Evolutionary conservation across 1,140 invertebrate genomes (phyloP).

Genomic region (Drosophila teissieri): DNA sequence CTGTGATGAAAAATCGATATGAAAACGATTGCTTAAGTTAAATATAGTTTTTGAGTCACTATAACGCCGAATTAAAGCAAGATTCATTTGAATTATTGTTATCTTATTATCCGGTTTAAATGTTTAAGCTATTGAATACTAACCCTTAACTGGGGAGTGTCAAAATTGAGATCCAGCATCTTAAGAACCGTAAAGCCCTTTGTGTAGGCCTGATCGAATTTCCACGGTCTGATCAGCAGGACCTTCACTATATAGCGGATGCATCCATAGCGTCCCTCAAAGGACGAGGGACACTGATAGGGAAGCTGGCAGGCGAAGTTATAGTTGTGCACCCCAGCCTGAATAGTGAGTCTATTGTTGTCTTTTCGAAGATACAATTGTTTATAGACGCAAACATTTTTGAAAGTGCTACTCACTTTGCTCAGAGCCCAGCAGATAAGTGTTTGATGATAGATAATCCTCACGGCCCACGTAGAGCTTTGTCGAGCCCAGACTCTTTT

Average conservation of each 20-base stretch:
- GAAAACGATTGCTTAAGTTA: background rate
- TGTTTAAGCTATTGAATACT: background rate
- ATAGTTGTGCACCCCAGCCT: constrained; percentile 86
- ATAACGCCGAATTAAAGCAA: too few relatives aligned
- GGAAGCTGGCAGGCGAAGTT: constrained; percentile 87
- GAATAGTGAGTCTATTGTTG: constrained; percentile 83
- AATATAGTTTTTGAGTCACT: background rate
- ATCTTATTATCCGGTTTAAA: background rate
- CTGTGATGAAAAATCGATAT: constrained; percentile 20
- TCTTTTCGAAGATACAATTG: constrained; percentile 65
- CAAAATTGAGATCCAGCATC: constrained; percentile 89
- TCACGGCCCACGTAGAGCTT: constrained; percentile 66
- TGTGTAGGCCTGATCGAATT: constrained; percentile 90
- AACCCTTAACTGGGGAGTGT: constrained; percentile 78
- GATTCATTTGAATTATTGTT: background rate
- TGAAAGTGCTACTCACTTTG: constrained; percentile 53
- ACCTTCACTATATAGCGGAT: constrained; percentile 90
- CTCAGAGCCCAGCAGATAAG: constrained; percentile 76
- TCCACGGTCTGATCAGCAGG: constrained; percentile 89
- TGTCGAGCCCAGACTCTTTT: constrained; percentile 43
- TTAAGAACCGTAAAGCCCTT: constrained; percentile 90
- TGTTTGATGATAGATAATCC: constrained; percentile 73
- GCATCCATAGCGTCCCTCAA: constrained; percentile 89
- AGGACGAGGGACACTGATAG: constrained; percentile 88
- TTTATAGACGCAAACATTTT: constrained; percentile 8